phyloP scores from a whole-genome alignment of 2,113 vertebrate genomes.

The Tricholaema leucomelas region DNA sequence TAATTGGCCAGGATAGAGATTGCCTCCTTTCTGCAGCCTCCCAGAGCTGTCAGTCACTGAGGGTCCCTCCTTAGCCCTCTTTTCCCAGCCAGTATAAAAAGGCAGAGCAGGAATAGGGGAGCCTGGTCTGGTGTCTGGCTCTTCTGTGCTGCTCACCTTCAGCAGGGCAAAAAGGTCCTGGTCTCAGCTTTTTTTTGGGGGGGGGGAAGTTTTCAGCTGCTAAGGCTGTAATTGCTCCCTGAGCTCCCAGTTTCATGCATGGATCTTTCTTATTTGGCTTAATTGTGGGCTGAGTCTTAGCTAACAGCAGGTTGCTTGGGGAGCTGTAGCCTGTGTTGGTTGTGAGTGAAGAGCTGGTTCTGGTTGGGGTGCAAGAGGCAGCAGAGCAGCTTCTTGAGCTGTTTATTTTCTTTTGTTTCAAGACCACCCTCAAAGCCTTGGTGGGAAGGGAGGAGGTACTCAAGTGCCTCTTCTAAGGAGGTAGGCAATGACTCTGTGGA shows the following conservation, averaged over 20 bases:
- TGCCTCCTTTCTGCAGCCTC: neutral
- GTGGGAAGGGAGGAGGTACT: neutral
- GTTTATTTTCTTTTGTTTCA: neutral
- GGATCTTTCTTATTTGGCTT: neutral
- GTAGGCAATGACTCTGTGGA: no score
- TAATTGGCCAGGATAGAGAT: neutral
- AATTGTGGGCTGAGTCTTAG: neutral
- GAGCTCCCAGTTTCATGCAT: accelerated
- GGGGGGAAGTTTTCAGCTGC: accelerated
- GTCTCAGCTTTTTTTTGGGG: accelerated
- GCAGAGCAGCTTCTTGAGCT: neutral
- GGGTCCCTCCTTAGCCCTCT: neutral
- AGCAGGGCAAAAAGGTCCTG: accelerated
- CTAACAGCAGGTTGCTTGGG: neutral
- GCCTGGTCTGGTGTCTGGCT: accelerated
- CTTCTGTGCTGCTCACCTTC: accelerated
- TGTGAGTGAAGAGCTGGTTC: neutral
- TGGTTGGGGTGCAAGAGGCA: neutral
- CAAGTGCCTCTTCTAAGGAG: neutral
- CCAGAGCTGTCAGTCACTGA: neutral
- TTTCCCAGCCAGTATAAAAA: neutral
- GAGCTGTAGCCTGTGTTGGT: neutral
- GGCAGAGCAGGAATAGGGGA: accelerated
- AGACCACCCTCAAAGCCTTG: accelerated
- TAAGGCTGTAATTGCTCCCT: neutral